A percentile compares a stretch with the other conserved stretches of the same genome.
Evolutionary conservation across 2,113 vertebrate species (phyloP).

Genomic region (Planiliza haematocheilus): DNA sequence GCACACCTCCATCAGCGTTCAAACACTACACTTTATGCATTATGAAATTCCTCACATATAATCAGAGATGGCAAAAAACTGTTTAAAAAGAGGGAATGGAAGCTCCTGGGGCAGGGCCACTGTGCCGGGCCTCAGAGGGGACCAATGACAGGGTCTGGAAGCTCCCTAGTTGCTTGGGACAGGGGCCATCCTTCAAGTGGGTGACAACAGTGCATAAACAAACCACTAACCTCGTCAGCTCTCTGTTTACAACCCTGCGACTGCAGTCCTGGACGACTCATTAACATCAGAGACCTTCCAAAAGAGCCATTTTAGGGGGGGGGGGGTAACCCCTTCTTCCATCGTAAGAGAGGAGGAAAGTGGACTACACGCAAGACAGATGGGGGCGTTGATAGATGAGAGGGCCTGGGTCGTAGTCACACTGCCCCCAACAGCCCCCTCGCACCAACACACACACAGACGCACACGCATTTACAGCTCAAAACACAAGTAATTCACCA

Average conservation of each 20-base stretch:
- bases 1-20: slow-evolving; percentile 61
- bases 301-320: slow-evolving; percentile 51
- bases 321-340: slow-evolving; percentile 20
- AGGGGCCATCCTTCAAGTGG: slow-evolving; percentile 74
- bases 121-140: slow-evolving; percentile 40
- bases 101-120: slow-evolving; percentile 31
- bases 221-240: slow-evolving; percentile 77
- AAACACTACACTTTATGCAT: slow-evolving; percentile 34
- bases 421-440: slow-evolving; percentile 40
- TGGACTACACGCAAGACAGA: slow-evolving; percentile 62
- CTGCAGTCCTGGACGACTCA: slow-evolving; percentile 64
- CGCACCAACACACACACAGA: slow-evolving; percentile 28
- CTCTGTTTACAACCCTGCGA: slow-evolving; percentile 68
- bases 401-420: slow-evolving; percentile 68
- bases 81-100: slow-evolving; percentile 11
- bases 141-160: slow-evolving; percentile 33
- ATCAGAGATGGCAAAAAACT: not conserved
- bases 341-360: slow-evolving; percentile 47
- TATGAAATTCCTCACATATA: slow-evolving; percentile 35
- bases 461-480: slow-evolving; percentile 12
- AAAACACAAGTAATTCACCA: slow-evolving; percentile 20
- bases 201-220: slow-evolving; percentile 77
- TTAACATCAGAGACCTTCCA: slow-evolving; percentile 72
- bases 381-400: slow-evolving; percentile 80
- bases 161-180: slow-evolving; percentile 56